Base-by-base conservation (phyloP, 2,888 invertebrate species). In the Drosophila acutilabella region DNA sequence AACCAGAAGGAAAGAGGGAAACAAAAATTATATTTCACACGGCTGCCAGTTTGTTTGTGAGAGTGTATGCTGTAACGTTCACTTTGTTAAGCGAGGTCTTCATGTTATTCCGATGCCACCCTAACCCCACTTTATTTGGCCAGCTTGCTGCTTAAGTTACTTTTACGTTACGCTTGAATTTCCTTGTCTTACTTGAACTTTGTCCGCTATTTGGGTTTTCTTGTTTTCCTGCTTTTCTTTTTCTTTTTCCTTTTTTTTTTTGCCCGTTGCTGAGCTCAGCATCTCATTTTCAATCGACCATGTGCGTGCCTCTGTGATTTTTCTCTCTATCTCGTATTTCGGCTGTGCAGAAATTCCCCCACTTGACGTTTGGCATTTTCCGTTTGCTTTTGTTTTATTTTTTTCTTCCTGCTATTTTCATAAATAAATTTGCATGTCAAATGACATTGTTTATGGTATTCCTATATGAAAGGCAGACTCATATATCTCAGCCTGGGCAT, bases 401-500 rank as follows among this genome's bases (percentile, higher is more conserved):
- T 70, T 69, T 75, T 74, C 66, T 62, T 71, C 52, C 62, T 77
- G 86, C 78, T 86, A 86, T 89, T 86, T 85, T 86, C 85, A 86
- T 86, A 86, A 86, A 86, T 89, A 86, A 86, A 86, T 86, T 86
- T 86, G 85, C 85, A 89, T 86, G 89, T 80, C 78, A 89, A 86
- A 89, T 86, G 86, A 89, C 88, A 89, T 86, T 86, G 85, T 86
- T 86, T 88, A 86, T 86, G 88, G 78, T 73, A 88, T 88, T 89
- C 70, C 87, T 88, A 89, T 85, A 89, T 78, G 89, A 84, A 47
- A 57, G 75, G 72, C 85, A 74, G 64, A 48, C 74, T 54, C 48
- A 61, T 47, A 78, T 47, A 56, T 70, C 58, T 77, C 18, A 45
- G 68, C 42, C 61, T 57, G 60, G 65, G 54, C 62, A 64, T 44